Evolutionary conservation across 2,113 vertebrate species (phyloP), one percentile per base, ranked within the genome.

Genomic region (Turdus rufiventris): DNA sequence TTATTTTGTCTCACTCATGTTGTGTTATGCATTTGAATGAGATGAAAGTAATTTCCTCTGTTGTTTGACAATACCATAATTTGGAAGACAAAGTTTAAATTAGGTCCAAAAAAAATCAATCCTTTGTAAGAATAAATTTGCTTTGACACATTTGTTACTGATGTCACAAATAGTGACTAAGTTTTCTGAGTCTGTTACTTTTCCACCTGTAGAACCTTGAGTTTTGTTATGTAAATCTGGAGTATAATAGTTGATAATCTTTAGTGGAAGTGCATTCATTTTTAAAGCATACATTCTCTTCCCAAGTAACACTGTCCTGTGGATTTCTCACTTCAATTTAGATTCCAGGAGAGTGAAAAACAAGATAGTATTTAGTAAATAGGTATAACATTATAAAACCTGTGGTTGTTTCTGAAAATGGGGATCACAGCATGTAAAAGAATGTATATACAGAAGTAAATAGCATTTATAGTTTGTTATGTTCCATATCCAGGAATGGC

Each of bases 11-110:
- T 77, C 33, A 9, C 10, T 58, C 11, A 4, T 42, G 21, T 65
- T 68, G 24, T 45, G 78, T 81, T 85, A 54, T 42, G 31, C 26
- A 31, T 77, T 81, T 82, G 47, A 78, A 53, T 40, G 65, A 73
- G 21, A 18, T n/a, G 36, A 0, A 2, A 50, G 4, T 51, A 29
- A 21, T 34, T 68, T 76, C 34, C 84, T 26, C 29, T 1, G 0
- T 48, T 77, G 18, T 38, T 72, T 68, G 34, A 29, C n/a, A 76
- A 3, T 47, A 33, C 13, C 6, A 8, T 36, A 1, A 38, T 68
- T 73, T 47, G 18, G 20, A 88, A 92, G 63, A 51, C 14, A 29
- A 48, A 76, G 33, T 54, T 86, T 68, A 84, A 80, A 38, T 73
- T 61, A 14, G 18, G 43, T 82, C 7, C 8, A 65, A 70, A 89